Evolutionary conservation across 2,888 invertebrate species (phyloP).

Genomic region (Cerastis leucographa): DNA sequence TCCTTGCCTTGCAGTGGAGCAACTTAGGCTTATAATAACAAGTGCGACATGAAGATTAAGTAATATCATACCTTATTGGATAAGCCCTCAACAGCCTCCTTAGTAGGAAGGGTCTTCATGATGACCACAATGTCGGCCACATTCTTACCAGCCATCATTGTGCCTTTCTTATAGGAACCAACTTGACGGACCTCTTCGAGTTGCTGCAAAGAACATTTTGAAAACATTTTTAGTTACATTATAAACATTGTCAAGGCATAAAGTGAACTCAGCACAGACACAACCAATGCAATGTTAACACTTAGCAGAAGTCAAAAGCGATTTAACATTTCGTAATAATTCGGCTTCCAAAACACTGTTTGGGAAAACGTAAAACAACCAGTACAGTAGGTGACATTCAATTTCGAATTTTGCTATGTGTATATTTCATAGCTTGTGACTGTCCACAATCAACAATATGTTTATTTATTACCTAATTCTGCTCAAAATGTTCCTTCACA

Average conservation of each 20-base stretch:
- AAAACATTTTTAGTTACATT: slow-evolving; percentile 22
- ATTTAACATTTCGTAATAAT: neutral
- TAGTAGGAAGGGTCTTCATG: slow-evolving; percentile 98
- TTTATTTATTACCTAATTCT: too few relatives aligned
- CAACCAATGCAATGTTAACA: neutral
- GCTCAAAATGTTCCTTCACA: too few relatives aligned
- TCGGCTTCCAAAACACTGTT: neutral
- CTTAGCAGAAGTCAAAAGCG: neutral
- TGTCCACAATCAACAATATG: too few relatives aligned
- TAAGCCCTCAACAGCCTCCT: slow-evolving; percentile 98
- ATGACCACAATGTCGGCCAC: slow-evolving; percentile 99
- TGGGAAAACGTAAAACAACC: neutral
- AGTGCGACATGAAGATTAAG: neutral
- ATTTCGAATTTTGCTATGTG: too few relatives aligned
- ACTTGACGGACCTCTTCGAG: slow-evolving; percentile 97
- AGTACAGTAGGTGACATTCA: too few relatives aligned
- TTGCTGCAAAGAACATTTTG: slow-evolving; percentile 74
- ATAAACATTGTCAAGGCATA: neutral
- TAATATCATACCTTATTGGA: slow-evolving; percentile 93
- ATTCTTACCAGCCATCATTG: slow-evolving; percentile 98
- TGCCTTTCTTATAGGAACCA: slow-evolving; percentile 99
- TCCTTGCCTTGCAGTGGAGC: neutral
- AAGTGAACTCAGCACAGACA: neutral
- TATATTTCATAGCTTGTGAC: neutral
- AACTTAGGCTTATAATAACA: neutral